Evolutionary conservation across 2,113 vertebrate species (phyloP), one percentile per base, ranked within the genome.

Genomic region (Neoarius graeffei): DNA sequence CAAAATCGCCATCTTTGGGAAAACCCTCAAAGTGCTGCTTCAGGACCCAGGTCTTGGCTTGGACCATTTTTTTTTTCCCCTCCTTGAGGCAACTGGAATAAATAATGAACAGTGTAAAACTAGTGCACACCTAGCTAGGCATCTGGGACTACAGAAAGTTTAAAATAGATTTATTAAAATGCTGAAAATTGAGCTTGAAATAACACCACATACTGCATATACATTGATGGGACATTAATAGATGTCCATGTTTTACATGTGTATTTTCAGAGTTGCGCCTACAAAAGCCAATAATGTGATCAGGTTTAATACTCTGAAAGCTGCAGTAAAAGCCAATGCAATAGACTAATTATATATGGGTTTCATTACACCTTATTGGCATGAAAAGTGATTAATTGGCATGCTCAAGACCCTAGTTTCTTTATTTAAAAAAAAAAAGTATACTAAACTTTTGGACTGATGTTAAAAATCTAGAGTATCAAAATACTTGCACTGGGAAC

Each of bases 21-120:
- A 85, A 86, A 27, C 96, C 96, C 54, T 94, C 92, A 91, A 97
- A 97, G 86, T 96, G 94, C 73, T 95, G 94, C 91, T 94, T 96
- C 86, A 97, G 92, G 60, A 81, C 87, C 97, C 97, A 97, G 0
- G 0, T 92, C 91, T 94, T 95, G 25, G 96, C 94, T 87, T 91
- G 91, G 50, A 94, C 86, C 90, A 90, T 95, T 67, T 13, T 89
- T 90, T 42, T 42, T 42, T 4, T 4, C 42, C 5, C 83, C 84
- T 85, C 13, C 77, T 64, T 73, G 10, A 19, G 17, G 10, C 76
- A 85, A 90, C 91, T 92, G 86, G 89, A 35, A 60, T 73, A 80
- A 52, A 73, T 4, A 85, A 20, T 4, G 7, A 85, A 57, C 64
- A 23, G 5, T 30, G 50, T 62, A 56, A 42, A n/a, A 11, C 54